Conservation (phyloP, 2,888 invertebrate species). For the Acrobeloides nanus region DNA sequence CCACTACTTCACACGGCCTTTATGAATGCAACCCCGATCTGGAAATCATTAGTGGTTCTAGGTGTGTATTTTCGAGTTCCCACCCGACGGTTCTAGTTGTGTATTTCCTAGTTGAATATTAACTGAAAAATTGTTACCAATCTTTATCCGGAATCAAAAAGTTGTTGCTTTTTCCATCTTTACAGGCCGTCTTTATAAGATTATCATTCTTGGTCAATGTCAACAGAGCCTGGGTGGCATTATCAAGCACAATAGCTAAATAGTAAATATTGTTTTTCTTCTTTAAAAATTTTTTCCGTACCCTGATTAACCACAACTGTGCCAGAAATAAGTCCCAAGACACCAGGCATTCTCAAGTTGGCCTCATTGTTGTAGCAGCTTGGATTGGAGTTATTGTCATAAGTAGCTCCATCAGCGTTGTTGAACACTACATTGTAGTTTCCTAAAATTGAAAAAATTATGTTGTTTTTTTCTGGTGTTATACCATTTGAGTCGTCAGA, state of each 20-base stretch:
- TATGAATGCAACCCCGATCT: slow-evolving; percentile 3
- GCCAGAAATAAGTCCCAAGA: slow-evolving; percentile 18
- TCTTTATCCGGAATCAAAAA: slow-evolving; percentile 22
- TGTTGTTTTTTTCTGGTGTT: not conserved
- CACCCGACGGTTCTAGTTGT: too few relatives aligned
- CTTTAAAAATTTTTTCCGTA: slow-evolving; percentile 11
- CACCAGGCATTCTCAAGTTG: slow-evolving; percentile 18
- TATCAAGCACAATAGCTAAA: slow-evolving; percentile 7
- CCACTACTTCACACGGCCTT: too few relatives aligned
- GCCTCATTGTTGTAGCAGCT: slow-evolving; percentile 15
- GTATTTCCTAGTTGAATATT: too few relatives aligned
- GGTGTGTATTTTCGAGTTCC: too few relatives aligned
- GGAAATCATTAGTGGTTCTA: too few relatives aligned
- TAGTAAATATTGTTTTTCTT: slow-evolving; percentile 3
- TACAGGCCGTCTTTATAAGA: slow-evolving; percentile 19
- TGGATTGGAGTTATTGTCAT: slow-evolving; percentile 17
- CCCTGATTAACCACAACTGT: slow-evolving; percentile 10
- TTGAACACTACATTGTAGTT: slow-evolving; percentile 7
- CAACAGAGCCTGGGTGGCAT: slow-evolving; percentile 7
- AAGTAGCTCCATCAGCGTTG: slow-evolving; percentile 15
- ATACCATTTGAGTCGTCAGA: slow-evolving; percentile 7
- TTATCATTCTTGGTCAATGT: slow-evolving; percentile 16
- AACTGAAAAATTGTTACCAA: too few relatives aligned
- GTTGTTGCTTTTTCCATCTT: slow-evolving; percentile 23
- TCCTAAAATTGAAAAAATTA: slow-evolving; percentile 1